Percentiles rank a stretch among this genome's conserved stretches.
Conservation (phyloP, 2,888 invertebrate genomes). For the Ophion ventricosus region DNA sequence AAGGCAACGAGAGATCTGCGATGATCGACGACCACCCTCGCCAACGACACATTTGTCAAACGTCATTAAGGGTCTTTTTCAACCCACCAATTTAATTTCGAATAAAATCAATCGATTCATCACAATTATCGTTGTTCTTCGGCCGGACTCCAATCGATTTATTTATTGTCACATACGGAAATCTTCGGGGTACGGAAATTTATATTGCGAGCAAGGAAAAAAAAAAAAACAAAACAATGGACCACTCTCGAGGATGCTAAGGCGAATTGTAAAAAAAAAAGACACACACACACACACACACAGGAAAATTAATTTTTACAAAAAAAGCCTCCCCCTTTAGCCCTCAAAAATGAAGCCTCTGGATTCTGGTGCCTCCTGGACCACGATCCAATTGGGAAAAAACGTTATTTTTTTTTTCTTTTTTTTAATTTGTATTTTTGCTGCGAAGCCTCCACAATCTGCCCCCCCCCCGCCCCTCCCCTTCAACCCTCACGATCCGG, state of each 20-base stretch:
- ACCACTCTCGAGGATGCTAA: slow-evolving; percentile 73
- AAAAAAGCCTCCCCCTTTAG: slow-evolving; percentile 31
- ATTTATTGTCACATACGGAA: not conserved
- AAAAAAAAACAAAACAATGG: slow-evolving; percentile 34
- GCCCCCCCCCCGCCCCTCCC: not conserved
- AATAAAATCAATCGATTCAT: slow-evolving; percentile 66
- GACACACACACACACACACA: not conserved
- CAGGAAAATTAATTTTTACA: not conserved
- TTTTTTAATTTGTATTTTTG: slow-evolving; percentile 17
- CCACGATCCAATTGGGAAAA: not conserved
- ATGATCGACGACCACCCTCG: slow-evolving; percentile 55
- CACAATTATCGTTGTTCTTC: slow-evolving; percentile 35
- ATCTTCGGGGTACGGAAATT: not conserved
- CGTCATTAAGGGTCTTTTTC: slow-evolving; percentile 63
- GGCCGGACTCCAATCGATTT: not conserved
- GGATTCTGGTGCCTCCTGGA: not conserved
- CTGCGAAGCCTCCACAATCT: not conserved
- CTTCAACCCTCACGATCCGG: slow-evolving; percentile 39
- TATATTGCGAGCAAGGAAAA: not conserved
- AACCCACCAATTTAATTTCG: slow-evolving; percentile 58
- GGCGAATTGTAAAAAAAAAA: slow-evolving; percentile 67
- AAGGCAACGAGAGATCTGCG: slow-evolving; percentile 14
- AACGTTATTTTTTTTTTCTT: not conserved
- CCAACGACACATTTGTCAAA: slow-evolving; percentile 63
- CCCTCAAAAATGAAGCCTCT: slow-evolving; percentile 1